These are phyloP conservation scores for Pseudeuparius sepicola DNA, from an alignment of 2,888 invertebrate species.

Conservation along the genomic window DNA sequence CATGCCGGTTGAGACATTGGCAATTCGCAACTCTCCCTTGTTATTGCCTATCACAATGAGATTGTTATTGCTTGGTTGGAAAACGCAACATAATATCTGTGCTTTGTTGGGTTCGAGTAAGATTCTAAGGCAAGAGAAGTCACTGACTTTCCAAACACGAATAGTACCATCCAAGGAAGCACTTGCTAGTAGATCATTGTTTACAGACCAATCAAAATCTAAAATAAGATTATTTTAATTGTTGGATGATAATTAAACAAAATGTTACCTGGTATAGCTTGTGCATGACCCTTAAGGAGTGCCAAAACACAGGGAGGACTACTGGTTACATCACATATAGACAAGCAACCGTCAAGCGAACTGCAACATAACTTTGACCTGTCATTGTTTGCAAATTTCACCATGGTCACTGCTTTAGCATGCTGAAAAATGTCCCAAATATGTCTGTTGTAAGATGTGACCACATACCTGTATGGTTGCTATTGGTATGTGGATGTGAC, in stretches of 20 bases:
- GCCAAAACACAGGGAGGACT: constrained; percentile 61
- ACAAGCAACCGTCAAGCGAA: constrained; percentile 68
- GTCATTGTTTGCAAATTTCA: constrained; percentile 80
- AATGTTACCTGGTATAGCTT: constrained; percentile 44
- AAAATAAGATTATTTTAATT: no score
- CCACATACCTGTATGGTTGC: no score
- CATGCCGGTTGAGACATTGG: constrained; percentile 79
- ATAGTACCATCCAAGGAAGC: constrained; percentile 65
- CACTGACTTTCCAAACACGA: constrained; percentile 53
- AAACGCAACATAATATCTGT: constrained; percentile 61
- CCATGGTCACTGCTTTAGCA: constrained; percentile 59
- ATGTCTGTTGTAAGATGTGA: no score
- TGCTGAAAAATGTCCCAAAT: constrained; percentile 43
- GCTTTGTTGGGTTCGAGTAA: constrained; percentile 53
- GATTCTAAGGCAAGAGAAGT: constrained; percentile 51
- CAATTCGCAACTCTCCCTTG: constrained; percentile 62
- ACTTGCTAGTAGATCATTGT: constrained; percentile 74
- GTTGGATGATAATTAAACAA: background rate
- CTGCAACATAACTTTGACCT: constrained; percentile 68
- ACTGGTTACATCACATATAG: constrained; percentile 68
- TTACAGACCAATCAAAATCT: constrained; percentile 78
- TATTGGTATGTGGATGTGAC: no score
- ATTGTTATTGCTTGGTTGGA: constrained; percentile 79
- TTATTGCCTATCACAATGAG: constrained; percentile 71
- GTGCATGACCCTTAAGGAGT: constrained; percentile 63